Evolutionary conservation across 1,140 invertebrate genomes (phyloP).

Genomic region (Drosophila triauraria): DNA sequence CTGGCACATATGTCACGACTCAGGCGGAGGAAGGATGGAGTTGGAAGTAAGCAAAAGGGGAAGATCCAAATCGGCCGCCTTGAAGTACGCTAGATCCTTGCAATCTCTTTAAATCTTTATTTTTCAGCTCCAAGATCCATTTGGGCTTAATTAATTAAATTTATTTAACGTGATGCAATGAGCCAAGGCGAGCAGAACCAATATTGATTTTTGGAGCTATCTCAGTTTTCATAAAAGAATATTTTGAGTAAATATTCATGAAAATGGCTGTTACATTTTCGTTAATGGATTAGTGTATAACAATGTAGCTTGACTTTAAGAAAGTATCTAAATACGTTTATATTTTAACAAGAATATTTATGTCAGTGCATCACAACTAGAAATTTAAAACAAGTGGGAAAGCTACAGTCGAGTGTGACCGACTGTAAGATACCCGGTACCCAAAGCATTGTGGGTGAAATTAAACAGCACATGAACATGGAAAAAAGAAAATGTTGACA

Average conservation of each 20-base stretch:
- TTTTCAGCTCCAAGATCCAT: constrained; percentile 14
- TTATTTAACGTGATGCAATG: constrained; percentile 56
- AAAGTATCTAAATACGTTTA: neutral
- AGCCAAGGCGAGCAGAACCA: constrained; percentile 23
- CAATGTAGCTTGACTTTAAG: too few species aligned
- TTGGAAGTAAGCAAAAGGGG: constrained; percentile 6
- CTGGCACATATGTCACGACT: constrained; percentile 37
- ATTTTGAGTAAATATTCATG: constrained; percentile 9
- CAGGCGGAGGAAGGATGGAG: neutral
- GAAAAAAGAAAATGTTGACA: too few species aligned
- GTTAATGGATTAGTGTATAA: neutral
- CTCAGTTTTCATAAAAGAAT: neutral
- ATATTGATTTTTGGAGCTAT: constrained; percentile 20
- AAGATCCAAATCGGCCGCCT: constrained; percentile 43
- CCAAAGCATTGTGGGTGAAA: too few species aligned
- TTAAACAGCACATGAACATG: too few species aligned
- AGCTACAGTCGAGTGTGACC: too few species aligned
- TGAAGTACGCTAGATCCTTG: constrained; percentile 34
- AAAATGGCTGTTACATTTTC: neutral
- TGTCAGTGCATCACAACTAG: too few species aligned
- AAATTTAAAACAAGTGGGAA: too few species aligned
- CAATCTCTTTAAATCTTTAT: constrained; percentile 41
- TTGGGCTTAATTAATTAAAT: constrained; percentile 56
- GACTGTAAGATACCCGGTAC: too few species aligned
- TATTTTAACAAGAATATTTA: neutral